Base-by-base conservation (phyloP, 2,797 vertebrate genomes). In the Numenius phaeopus region DNA sequence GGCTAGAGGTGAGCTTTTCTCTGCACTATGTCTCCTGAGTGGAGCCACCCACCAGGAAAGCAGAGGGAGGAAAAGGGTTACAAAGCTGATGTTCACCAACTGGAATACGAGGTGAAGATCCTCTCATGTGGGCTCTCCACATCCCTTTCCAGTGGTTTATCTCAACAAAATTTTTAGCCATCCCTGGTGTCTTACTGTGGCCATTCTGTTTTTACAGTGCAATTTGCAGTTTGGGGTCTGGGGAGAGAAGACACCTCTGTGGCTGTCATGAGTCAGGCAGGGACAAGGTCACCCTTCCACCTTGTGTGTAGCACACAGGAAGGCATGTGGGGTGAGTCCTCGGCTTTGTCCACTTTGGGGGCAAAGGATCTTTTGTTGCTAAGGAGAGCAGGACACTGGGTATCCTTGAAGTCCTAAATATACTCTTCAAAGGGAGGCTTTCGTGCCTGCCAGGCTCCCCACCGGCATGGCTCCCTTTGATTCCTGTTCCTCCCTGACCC, bases 221-320 rank as follows among this genome's bases (percentile, higher is more conserved):
- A 34, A 16, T 70, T 62, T 37, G 26, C 47, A 27, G 3, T 57
- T 14, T 54, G 72, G 44, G 15, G 3, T 24, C 12, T 61, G 71
- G 62, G 32, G 40, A 37, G 22, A n/a, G 78, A 47, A 52, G 44
- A 15, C 32, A 21, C 7, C 32, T 32, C 42, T 1, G 2, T 5
- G 52, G 23, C 11, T 73, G 58, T 21, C 32, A 12, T 3, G 2
- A 52, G 66, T 20, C 89, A 42, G 49, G 19, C 21, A 50, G 37
- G 77, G 72, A 70, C 69, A 57, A 70, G 92, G 72, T 92, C 50
- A 54, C 77, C 11, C 22, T 88, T 50, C 66, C 50, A 16, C 16
- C 24, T 34, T 4, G 1, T 20, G 24, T 2, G 1, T 12, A 29
- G 44, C 47, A 5, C 0, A 0, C 1, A 1, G 20, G 44, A 72